These are phyloP conservation scores for Sinohyriopsis cumingii DNA, from an alignment of 2,888 invertebrate species.

Conservation along the genomic window DNA sequence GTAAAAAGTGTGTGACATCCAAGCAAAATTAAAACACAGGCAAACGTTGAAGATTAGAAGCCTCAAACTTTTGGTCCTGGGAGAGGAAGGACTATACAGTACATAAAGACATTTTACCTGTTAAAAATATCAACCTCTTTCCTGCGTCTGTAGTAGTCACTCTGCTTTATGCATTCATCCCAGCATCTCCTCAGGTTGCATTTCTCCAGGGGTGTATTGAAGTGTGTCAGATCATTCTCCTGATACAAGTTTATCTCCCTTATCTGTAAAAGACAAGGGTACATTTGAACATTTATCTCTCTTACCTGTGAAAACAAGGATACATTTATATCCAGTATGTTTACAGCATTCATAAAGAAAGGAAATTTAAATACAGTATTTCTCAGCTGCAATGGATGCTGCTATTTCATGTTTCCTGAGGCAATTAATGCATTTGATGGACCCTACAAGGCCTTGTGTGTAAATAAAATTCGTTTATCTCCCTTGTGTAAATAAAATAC, in stretches of 20 bases:
- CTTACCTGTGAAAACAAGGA: slow-evolving; percentile 72
- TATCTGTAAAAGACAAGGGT: slow-evolving; percentile 68
- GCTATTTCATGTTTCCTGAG: too few relatives aligned
- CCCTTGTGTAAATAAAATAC: too few relatives aligned
- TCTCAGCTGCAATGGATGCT: too few relatives aligned
- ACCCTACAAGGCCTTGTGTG: too few relatives aligned
- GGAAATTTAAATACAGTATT: too few relatives aligned
- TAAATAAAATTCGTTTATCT: too few relatives aligned
- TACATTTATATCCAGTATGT: neutral
- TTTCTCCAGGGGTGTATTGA: slow-evolving; percentile 77
- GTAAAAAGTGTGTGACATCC: too few relatives aligned
- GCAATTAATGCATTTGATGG: too few relatives aligned
- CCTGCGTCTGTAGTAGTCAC: slow-evolving; percentile 60
- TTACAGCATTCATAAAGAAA: too few relatives aligned
- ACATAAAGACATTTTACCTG: slow-evolving; percentile 47
- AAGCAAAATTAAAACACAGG: too few relatives aligned
- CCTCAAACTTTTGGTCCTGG: neutral
- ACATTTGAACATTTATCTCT: slow-evolving; percentile 77
- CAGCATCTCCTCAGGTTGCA: slow-evolving; percentile 63
- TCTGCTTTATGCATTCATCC: slow-evolving; percentile 66
- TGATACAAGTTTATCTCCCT: slow-evolving; percentile 84
- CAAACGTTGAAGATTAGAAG: too few relatives aligned
- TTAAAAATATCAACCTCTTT: slow-evolving; percentile 69
- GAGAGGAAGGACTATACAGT: neutral
- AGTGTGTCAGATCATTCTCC: slow-evolving; percentile 87